Base-by-base conservation (phyloP, 2,888 invertebrate genomes). In the Heliconius aoede region DNA sequence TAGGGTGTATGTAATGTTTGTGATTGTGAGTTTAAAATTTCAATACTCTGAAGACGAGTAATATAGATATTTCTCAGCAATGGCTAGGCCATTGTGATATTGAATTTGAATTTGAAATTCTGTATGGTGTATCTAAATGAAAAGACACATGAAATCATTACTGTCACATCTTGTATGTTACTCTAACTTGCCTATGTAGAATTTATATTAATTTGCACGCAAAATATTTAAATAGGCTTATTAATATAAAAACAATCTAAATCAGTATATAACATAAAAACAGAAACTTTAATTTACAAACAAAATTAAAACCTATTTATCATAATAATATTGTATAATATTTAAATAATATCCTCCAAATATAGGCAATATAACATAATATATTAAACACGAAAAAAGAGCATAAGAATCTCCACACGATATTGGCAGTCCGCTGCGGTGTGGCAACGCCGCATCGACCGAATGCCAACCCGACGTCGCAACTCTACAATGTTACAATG, bases 401-500 rank as follows among this genome's bases (percentile, higher is more conserved):
- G 62, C 21, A 26, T 64, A 28, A 64, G 51, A 32, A 30, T 55
- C 55, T 11, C 55, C n/a, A 55, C 55, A n/a, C 55, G 9, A 55
- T n/a, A 55, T 55, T 55, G 55, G 55, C 55, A 55, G 55, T 46
- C 46, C 15, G 46, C 46, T 46, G 60, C 77, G 76, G 81, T 77
- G 78, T 75, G 83, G 82, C 83, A 83, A 83, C 83, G 79, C 80
- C 83, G 83, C 83, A 62, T 74, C 62, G 32, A 72, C 68, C 76
- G 67, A 79, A 76, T 76, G 69, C 72, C 73, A 74, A 77, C 74
- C 62, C 76, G 68, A 76, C 71, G 51, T 62, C 72, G 68, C 74
- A 61, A 74, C 60, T 36, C 61, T 55, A 55, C 55, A 55, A n/a
- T n/a, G 55, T 55, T 55, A 55, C 55, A 55, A 55, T 55, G n/a